Evolutionary conservation across 2,888 invertebrate genomes (phyloP), one percentile per base, ranked within the genome.

Genomic region (Acleris laterana): DNA sequence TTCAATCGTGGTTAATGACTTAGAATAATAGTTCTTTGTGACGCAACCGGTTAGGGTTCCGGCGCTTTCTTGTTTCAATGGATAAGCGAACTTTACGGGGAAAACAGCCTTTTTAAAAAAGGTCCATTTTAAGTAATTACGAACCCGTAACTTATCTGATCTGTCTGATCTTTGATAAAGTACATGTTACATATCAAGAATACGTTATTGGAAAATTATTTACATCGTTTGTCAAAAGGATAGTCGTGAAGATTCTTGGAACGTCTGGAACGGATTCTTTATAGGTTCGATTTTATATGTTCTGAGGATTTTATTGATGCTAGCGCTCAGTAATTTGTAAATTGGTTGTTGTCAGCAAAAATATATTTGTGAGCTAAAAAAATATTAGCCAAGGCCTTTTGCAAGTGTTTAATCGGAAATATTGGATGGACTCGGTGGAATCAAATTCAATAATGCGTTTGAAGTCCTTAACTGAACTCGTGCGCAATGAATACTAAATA

Each of bases 41-140:
- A 55, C 38, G 64, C 28, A 32, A 62, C 61, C 32, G 55, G 62
- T 42, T 46, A 55, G 55, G 19, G 38, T 38, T 38, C 38, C 38
- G 38, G 13, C n/a, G 48, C 62, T 62, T 62, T 62, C 62, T 25
- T 48, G 52, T 63, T 56, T 55, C 55, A 56, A 53, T 50, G 32
- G 65, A 65, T 65, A 61, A 58, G 53, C 20, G 44, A 61, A 56
- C 49, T 65, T 55, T 25, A n/a, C 57, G 28, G 49, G 65, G 44
- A 60, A 64, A 65, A 65, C 60, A 65, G 65, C 55, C 56, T 64
- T 61, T 64, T 61, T 46, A 46, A 61, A 56, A 65, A 65, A 65
- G 60, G 59, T 49, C 53, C 44, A 51, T 61, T 55, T 65, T 65
- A 65, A 65, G 65, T 65, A 65, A 65, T 65, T 65, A 65, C 65